Percentiles rank a stretch among this genome's conserved stretches.
phyloP scores from a whole-genome alignment of 2,113 vertebrate genomes.

The Agapornis roseicollis region DNA sequence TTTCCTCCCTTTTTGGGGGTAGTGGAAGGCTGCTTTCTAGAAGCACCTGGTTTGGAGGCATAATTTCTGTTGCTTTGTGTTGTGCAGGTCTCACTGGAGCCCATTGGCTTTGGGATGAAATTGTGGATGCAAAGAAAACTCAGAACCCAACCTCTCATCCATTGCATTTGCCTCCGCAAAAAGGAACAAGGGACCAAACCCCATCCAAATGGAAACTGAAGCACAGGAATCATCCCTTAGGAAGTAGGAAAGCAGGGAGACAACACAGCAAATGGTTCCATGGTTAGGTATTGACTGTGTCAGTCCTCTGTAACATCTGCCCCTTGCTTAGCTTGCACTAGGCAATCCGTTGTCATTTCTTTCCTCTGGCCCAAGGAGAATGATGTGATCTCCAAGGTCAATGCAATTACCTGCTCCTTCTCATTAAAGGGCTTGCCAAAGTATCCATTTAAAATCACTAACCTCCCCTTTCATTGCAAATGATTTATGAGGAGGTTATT shows the following conservation, averaged over 20 bases:
- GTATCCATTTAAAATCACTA: background rate
- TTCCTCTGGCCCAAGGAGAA: background rate
- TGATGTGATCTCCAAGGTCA: constrained; percentile 15
- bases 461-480: background rate
- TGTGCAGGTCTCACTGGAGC: background rate
- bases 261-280: background rate
- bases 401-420: background rate
- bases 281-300: background rate
- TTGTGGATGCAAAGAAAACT: background rate
- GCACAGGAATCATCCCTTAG: background rate
- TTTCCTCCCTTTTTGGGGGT: background rate
- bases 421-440: constrained; percentile 29
- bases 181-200: background rate
- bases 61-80: background rate
- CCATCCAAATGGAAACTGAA: background rate
- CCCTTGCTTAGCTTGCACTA: background rate
- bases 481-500: constrained; percentile 22
- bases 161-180: background rate
- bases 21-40: background rate
- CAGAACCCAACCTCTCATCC: background rate
- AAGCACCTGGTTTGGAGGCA: background rate
- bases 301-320: background rate
- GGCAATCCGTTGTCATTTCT: background rate
- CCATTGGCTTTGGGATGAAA: background rate
- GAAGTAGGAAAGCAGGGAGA: background rate